Conservation (phyloP, 2,888 invertebrate species). For the Cryptops parisi region DNA sequence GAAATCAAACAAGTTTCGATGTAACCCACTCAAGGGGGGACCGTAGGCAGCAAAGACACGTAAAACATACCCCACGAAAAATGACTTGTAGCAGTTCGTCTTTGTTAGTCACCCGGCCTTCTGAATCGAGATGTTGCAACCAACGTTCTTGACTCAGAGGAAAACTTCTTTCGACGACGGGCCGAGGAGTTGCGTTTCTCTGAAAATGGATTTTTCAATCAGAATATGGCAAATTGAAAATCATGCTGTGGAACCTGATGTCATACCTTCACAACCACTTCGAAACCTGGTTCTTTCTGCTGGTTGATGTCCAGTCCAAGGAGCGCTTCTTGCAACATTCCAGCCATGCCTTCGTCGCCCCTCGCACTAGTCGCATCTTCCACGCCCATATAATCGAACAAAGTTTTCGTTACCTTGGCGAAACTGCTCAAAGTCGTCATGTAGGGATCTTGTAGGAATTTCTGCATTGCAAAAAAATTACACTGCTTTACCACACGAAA, state of each 20-base stretch:
- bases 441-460: neutral
- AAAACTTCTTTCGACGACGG: constrained; percentile 49
- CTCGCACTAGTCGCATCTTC: neutral
- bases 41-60: neutral
- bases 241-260: too few species aligned
- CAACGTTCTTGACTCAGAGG: constrained; percentile 66
- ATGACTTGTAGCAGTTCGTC: constrained; percentile 68
- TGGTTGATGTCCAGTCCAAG: neutral
- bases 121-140: constrained; percentile 59
- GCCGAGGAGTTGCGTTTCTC: constrained; percentile 49
- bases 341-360: neutral
- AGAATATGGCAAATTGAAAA: too few species aligned
- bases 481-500: too few species aligned
- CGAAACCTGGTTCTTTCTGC: neutral
- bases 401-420: neutral
- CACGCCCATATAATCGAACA: neutral
- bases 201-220: too few species aligned
- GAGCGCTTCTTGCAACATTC: neutral
- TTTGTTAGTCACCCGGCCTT: constrained; percentile 64
- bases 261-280: neutral
- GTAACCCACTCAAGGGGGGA: neutral
- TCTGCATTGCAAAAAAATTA: neutral
- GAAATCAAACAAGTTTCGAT: constrained; percentile 22
- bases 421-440: neutral
- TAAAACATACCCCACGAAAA: constrained; percentile 67